Conservation (phyloP, 2,113 vertebrate genomes). For the Calonectris borealis region DNA sequence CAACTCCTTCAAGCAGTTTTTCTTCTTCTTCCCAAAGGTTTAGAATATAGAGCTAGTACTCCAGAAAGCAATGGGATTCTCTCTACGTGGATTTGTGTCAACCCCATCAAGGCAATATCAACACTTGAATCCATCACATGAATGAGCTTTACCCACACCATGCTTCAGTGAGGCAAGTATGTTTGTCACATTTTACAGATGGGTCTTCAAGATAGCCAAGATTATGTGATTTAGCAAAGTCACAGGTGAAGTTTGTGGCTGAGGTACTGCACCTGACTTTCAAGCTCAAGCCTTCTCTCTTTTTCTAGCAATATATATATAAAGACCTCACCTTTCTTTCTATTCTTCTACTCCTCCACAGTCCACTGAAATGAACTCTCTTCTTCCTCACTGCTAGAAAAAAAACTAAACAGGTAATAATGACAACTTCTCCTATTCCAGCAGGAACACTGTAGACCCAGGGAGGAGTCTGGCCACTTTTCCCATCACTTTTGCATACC, state of each 20-base stretch:
- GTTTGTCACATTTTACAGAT: background rate
- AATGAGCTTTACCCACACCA: background rate
- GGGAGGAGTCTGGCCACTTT: background rate
- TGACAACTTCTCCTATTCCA: background rate
- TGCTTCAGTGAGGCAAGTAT: background rate
- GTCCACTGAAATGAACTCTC: background rate
- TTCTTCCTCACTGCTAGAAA: background rate
- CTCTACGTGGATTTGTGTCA: background rate
- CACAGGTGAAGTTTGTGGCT: background rate
- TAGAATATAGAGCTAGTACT: background rate
- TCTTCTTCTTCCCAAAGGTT: background rate
- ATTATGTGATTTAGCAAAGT: background rate
- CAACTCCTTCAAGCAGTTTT: background rate
- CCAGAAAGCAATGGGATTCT: background rate
- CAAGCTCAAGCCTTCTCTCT: background rate
- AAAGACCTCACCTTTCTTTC: background rate
- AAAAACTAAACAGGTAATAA: background rate
- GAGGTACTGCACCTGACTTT: background rate
- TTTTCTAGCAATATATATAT: background rate
- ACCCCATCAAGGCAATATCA: background rate
- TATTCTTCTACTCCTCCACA: background rate
- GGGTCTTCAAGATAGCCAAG: background rate
- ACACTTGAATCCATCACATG: background rate
- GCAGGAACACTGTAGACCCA: background rate
- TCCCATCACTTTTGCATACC: background rate